These are phyloP conservation scores for Cephus pulcher DNA, from an alignment of 2,888 invertebrate genomes.

Conservation along the genomic window DNA sequence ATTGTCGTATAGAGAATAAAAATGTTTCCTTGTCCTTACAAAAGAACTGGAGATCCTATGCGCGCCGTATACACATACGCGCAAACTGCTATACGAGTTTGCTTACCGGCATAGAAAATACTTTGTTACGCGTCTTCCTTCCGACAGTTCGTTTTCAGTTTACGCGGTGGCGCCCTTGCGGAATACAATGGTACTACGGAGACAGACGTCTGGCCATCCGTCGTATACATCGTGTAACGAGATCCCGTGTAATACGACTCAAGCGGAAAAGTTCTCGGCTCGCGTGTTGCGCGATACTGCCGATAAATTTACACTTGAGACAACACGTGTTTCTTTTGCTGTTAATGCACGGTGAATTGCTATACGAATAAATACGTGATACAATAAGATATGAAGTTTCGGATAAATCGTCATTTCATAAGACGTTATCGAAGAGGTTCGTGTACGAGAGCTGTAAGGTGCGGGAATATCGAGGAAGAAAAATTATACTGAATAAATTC, in stretches of 20 bases:
- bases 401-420: background rate
- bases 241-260: slow-evolving; percentile 24
- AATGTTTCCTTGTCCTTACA: background rate
- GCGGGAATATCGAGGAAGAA: background rate
- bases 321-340: background rate
- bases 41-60: background rate
- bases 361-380: background rate
- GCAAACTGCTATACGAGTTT: background rate
- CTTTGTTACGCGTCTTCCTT: background rate
- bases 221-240: slow-evolving; percentile 2
- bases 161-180: background rate
- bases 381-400: background rate
- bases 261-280: slow-evolving; percentile 20
- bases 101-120: background rate
- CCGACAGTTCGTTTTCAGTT: background rate
- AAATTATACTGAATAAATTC: no score
- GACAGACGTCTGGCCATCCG: slow-evolving; percentile 3
- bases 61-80: background rate
- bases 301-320: background rate
- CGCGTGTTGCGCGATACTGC: background rate
- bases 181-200: slow-evolving; percentile 1
- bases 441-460: background rate
- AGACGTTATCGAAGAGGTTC: background rate
- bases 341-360: background rate
- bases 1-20: background rate